Percentiles rank a stretch among this genome's conserved stretches.
Evolutionary conservation across 2,113 vertebrate species (phyloP).

Genomic region (Eolophus roseicapilla): DNA sequence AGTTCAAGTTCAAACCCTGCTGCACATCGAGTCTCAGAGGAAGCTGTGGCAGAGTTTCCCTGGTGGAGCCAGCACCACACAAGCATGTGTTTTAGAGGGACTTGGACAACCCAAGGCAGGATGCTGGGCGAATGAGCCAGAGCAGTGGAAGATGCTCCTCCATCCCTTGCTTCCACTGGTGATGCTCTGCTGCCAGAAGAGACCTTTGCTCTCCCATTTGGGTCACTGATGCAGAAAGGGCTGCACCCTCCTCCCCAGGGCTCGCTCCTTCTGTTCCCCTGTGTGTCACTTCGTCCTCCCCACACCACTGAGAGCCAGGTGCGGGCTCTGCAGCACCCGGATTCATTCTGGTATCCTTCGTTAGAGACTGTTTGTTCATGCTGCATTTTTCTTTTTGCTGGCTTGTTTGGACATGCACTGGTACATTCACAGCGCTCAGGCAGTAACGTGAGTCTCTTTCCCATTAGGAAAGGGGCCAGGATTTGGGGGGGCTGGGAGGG

Average conservation of each 20-base stretch:
- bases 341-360: constrained; percentile 22
- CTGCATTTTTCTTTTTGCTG: constrained; percentile 57
- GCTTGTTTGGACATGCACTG: constrained; percentile 63
- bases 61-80: rapidly evolving
- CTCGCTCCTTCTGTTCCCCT: not conserved
- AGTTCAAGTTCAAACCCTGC: not conserved
- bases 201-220: not conserved
- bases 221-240: not conserved
- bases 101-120: not conserved
- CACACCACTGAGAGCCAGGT: not conserved
- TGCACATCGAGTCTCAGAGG: not conserved
- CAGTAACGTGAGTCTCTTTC: constrained; percentile 57
- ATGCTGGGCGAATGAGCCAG: rapidly evolving
- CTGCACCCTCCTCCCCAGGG: not conserved
- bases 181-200: not conserved
- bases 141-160: not conserved
- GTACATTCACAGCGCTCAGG: constrained; percentile 52
- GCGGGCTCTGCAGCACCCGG: not conserved
- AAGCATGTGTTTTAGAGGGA: not conserved
- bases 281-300: not conserved
- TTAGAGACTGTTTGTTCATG: constrained; percentile 44
- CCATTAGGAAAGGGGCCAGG: constrained; percentile 63
- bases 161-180: not conserved
- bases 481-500: constrained; percentile 18
- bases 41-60: not conserved